phyloP scores from a whole-genome alignment of 35 echinoderm and acorn worm genomes.

The Hemicentrotus pulcherrimus region DNA sequence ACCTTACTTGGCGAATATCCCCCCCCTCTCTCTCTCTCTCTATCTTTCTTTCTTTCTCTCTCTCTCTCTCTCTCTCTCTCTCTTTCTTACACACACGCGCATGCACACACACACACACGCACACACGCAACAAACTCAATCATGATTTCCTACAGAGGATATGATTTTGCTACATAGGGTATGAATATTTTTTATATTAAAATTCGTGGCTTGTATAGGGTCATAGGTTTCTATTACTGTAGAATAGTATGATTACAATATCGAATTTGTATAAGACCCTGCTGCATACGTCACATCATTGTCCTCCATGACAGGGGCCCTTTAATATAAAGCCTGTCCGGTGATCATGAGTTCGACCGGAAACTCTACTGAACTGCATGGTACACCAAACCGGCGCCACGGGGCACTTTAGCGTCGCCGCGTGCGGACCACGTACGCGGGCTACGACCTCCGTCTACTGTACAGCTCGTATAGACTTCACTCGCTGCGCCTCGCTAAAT shows the following conservation, averaged over 20 bases:
- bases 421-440: neutral
- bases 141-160: neutral
- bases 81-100: neutral
- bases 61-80: no score
- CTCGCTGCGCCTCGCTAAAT: slow-evolving; percentile 22
- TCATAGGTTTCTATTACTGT: neutral
- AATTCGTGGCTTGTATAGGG: neutral
- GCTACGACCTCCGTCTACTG: neutral
- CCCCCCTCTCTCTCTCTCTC: no score
- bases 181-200: neutral
- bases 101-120: neutral
- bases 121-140: neutral
- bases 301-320: neutral
- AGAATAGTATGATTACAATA: neutral
- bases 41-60: no score
- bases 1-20: no score
- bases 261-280: neutral
- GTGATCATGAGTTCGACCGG: slow-evolving; percentile 14
- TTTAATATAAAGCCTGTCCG: neutral
- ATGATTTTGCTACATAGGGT: neutral
- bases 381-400: slow-evolving; percentile 34
- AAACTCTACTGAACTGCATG: slow-evolving; percentile 33
- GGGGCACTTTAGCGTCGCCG: slow-evolving; percentile 1
- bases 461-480: neutral
- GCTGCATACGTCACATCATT: neutral